Evolutionary conservation across 2,797 vertebrate species (phyloP), one percentile per base, ranked within the genome.

Genomic region (Uromys caudimaculatus): DNA sequence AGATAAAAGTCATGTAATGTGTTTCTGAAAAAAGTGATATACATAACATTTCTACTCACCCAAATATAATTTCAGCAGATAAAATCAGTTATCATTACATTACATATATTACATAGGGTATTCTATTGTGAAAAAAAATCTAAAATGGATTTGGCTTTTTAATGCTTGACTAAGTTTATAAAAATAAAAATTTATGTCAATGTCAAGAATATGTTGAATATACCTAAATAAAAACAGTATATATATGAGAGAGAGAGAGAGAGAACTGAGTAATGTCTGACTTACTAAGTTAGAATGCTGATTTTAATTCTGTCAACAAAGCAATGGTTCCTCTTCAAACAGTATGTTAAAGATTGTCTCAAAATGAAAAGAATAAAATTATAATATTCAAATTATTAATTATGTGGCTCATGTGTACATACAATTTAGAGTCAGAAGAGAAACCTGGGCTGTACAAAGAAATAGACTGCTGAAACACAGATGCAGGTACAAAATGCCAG

Each of bases 1-100:
- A 91, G 44, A 88, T 54, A 85, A 97, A 94, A 90, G 86, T 73
- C 23, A 93, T 64, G 69, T 84, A 83, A 76, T 79, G 14, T 96
- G 67, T 82, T 97, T 94, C 50, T 92, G 77, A 16, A 96, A 56
- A 90, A 96, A 78, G 38, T 86, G 89, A 95, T 94, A 94, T 92
- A 83, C 16, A 69, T 77, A 95, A 82, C 47, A 88, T 81, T 94
- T 90, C 21, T 84, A 84, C 76, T 94, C 44, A 90, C 92, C 71
- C 93, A 95, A 97, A 92, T 10, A 90, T 35, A 85, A 76, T 73
- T 52, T 35, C 27, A 50, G 54, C 17, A 13, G 60, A 73, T 19
- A 91, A 52, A 14, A 44, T 75, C 58, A 78, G 10, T 83, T 95
- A n/a, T 64, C 41, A 69, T 76, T 44, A 6, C 6, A 44, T 87